Base-by-base conservation (phyloP, 2,113 vertebrate genomes). In the Clupea harengus region DNA sequence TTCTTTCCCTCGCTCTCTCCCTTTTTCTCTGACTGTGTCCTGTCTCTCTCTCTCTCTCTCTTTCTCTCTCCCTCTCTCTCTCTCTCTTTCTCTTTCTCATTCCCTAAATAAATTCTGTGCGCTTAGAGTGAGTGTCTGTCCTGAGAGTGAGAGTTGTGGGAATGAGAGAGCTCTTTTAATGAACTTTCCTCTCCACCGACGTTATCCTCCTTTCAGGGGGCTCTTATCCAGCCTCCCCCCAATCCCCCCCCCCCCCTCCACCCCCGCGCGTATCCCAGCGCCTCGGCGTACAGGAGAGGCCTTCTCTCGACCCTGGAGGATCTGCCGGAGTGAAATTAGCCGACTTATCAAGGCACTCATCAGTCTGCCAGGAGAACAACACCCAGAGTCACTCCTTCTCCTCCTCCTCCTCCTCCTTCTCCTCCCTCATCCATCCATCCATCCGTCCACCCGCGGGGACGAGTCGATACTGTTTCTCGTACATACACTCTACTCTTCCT, bases 11-110 rank as follows among this genome's bases (percentile, higher is more conserved):
- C n/a, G n/a, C n/a, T n/a, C n/a, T n/a, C n/a, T 67, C 64, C 22
- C 54, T 82, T 25, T 49, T 18, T 50, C 25, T 28, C 50, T 83
- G 6, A 22, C 20, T 83, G 4, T 54, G 49, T 45, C 15, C 52
- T 44, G 1, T 52, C 32, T 46, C 39, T 7, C 20, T 39, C 22
- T 5, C 22, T 67, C 7, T 81, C 44, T 86, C 22, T 67, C 44
- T 32, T 8, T 39, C 25, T 49, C 39, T 81, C 50, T 85, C 89
- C 86, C 82, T 82, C 84, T 92, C 89, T 87, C 88, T 89, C 88
- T 84, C 84, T 83, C 32, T 78, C 9, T 32, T 10, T 78, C 67
- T 80, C 49, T 57, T 47, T 86, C 81, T 45, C 60, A 5, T 25
- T 75, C 45, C 44, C 17, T 39, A 32, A 39, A 67, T 67, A 28